Base-by-base conservation (phyloP, 2,797 vertebrate species). In the Gambusia yucatana region DNA sequence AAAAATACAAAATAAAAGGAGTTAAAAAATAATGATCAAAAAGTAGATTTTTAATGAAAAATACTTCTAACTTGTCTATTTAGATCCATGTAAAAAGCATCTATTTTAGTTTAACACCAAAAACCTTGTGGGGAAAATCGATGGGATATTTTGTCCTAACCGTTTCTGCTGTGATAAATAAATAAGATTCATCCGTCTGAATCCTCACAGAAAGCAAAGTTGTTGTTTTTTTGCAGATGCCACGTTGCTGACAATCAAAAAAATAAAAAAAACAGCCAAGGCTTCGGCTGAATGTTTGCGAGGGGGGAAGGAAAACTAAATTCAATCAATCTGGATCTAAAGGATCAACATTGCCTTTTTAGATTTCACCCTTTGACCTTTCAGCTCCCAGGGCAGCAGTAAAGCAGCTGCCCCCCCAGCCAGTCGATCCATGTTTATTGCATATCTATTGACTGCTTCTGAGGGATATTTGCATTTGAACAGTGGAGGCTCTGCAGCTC, bases 261-360 rank as follows among this genome's bases (percentile, higher is more conserved):
- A 22, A 59, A n/a, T n/a, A 57, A 57, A 3, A 39, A 2, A 39
- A 39, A 4, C 73, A 91, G 74, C 85, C 65, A 30, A 52, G 59
- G 69, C 82, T 78, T 72, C 50, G 39, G 73, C 75, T 88, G 72
- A 87, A 83, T 90, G 80, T 65, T 78, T 71, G 77, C 43, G 30
- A 36, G 73, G 86, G 89, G 79, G 72, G 46, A 46, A 36, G 86
- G 77, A 77, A 88, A 76, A 75, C 77, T 72, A 85, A 92, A 90
- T 86, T 84, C 82, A 94, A 93, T 94, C 94, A 88, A 93, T 94
- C 81, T 82, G 76, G 80, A 89, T 90, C 87, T 84, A 86, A 89
- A 87, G 82, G 87, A 91, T 93, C 91, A 91, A 90, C 85, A 81
- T 86, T 84, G 84, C 86, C 84, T 88, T 89, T 92, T 92, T 46